A percentile compares a stretch with the other conserved stretches of the same genome.
Evolutionary conservation across 1,140 invertebrate species (phyloP).

Genomic region (Brachionus rubens): DNA sequence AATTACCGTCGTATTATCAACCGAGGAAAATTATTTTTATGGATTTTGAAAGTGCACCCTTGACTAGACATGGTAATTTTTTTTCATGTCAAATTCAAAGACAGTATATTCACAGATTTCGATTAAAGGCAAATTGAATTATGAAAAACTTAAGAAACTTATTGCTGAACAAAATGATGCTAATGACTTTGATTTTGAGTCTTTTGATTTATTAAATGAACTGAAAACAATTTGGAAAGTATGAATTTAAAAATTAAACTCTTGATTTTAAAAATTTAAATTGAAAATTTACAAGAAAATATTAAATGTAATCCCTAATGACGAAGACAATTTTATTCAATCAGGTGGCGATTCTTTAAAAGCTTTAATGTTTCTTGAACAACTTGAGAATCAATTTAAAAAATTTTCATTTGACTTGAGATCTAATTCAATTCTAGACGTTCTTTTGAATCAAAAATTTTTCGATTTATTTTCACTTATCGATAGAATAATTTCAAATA

Average conservation of each 20-base stretch:
- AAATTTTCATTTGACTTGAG: neutral
- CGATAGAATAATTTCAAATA: neutral
- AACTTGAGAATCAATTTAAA: slow-evolving; percentile 47
- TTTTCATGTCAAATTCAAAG: neutral
- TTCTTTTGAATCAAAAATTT: slow-evolving; percentile 53
- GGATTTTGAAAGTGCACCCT: slow-evolving; percentile 62
- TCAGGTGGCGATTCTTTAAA: slow-evolving; percentile 60
- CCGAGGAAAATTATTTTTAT: slow-evolving; percentile 52
- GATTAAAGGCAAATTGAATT: slow-evolving; percentile 9
- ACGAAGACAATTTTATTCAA: slow-evolving; percentile 55
- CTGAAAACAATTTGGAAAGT: no score
- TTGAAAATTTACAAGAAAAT: neutral
- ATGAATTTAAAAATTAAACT: neutral
- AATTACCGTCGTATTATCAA: slow-evolving; percentile 1
- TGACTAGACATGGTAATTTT: slow-evolving; percentile 64
- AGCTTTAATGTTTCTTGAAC: slow-evolving; percentile 56
- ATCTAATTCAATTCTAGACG: slow-evolving; percentile 50
- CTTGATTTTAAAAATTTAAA: neutral
- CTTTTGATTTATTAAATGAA: no score
- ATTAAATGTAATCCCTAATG: neutral
- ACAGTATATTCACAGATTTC: neutral
- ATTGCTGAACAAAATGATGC: neutral
- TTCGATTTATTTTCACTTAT: slow-evolving; percentile 27
- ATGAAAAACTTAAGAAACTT: neutral
- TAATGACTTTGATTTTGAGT: no score